Evolutionary conservation across 2,888 invertebrate genomes (phyloP), one percentile per base, ranked within the genome.

Genomic region (Eupithecia pulchellata): DNA sequence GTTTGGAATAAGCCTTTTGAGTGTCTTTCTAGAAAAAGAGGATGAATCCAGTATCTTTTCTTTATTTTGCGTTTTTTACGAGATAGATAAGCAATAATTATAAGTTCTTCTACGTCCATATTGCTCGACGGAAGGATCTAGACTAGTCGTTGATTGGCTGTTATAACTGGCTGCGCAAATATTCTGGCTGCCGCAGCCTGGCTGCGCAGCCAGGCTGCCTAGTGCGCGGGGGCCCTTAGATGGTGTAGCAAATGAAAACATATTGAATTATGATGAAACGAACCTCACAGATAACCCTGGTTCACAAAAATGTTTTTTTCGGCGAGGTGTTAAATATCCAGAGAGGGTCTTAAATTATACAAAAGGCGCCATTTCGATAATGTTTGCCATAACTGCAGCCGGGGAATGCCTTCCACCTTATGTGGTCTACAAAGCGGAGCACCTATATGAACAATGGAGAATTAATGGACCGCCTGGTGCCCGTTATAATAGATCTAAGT

Each of bases 401-500:
- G 77, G 75, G 4, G 42, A 58, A 52, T 67, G 64, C 29, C 34
- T 78, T 30, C 78, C 75, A 42, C 29, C 71, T n/a, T 78, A 78
- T 70, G 75, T 78, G 14, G 72, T 77, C 2, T 78, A 75, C 55
- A 78, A 77, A 57, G 66, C 74, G 1, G 57, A 36, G 42, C 55
- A 73, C 58, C 66, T n/a, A n/a, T n/a, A n/a, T n/a, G n/a, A n/a
- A 14, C 61, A 72, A 64, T 78, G 76, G 75, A 29, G 34, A 52
- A 58, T 63, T 39, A 63, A 66, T n/a, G 66, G 66, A 36, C 77
- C 78, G 30, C 58, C 66, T 58, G 74, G 69, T 47, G 60, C 76
- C 36, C 58, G 74, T 20, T 79, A 75, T 60, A 80, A 79, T 67
- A 64, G 78, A 9, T 69, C 77, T 13, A 71, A 27, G 61, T 74